phyloP scores from a whole-genome alignment of 2,797 vertebrate genomes.

The Apodemus agrarius region DNA sequence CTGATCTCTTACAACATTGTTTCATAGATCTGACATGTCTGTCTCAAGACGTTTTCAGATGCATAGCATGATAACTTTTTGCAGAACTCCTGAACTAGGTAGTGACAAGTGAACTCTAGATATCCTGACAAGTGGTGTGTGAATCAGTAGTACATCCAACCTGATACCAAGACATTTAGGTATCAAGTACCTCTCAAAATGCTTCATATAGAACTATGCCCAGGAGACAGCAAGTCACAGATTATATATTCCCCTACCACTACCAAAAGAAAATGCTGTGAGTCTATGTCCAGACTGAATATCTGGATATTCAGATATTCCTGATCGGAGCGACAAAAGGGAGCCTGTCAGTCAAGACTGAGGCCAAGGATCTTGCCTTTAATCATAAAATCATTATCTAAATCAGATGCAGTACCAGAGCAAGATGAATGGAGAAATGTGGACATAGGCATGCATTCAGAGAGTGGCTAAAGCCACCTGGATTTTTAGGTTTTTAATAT shows the following conservation, averaged over 20 bases:
- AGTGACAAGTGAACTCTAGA: too few relatives aligned
- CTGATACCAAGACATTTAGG: not conserved
- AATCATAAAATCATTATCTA: not conserved
- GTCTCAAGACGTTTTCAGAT: not conserved
- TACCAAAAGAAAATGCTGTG: not conserved
- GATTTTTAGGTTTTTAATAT: not conserved
- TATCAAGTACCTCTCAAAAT: not conserved
- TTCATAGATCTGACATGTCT: not conserved
- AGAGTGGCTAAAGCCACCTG: not conserved
- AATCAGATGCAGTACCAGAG: not conserved
- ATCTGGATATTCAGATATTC: fast-evolving
- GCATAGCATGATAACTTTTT: not conserved
- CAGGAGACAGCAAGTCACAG: not conserved
- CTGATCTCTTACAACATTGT: not conserved
- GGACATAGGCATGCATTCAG: not conserved
- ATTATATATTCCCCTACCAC: not conserved
- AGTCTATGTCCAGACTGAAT: not conserved
- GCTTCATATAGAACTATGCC: not conserved
- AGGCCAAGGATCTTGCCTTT: not conserved
- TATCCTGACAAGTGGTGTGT: not conserved
- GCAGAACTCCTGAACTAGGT: not conserved
- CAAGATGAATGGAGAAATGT: not conserved
- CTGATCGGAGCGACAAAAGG: not conserved
- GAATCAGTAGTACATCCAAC: not conserved
- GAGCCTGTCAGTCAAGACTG: not conserved